phyloP scores from a whole-genome alignment of 2,113 vertebrate genomes.

The Brachyhypopomus occidentalis region DNA sequence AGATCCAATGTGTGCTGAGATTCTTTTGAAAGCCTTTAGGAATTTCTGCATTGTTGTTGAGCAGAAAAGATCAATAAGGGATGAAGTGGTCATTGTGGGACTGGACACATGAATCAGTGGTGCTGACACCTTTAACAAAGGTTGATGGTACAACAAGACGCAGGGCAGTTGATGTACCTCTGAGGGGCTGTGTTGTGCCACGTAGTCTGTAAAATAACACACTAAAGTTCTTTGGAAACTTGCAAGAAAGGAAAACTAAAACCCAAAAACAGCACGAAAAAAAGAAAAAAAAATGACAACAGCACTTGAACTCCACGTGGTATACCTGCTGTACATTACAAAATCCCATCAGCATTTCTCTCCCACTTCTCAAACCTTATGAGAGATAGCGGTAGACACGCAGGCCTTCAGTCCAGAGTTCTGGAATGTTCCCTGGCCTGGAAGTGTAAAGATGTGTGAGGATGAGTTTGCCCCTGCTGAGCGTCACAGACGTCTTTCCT shows the following conservation, averaged over 20 bases:
- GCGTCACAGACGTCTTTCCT: slow-evolving; percentile 9
- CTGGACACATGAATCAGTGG: too few species aligned
- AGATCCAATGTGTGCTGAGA: slow-evolving; percentile 25
- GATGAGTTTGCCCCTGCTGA: slow-evolving; percentile 9
- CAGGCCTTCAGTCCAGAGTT: background rate
- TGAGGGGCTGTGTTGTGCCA: background rate
- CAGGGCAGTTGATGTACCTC: background rate
- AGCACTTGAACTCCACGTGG: slow-evolving; percentile 6
- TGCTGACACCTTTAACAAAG: background rate
- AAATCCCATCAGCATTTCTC: slow-evolving; percentile 10
- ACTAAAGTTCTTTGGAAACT: background rate
- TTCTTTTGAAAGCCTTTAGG: slow-evolving; percentile 15
- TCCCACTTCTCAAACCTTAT: slow-evolving; percentile 15
- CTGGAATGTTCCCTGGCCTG: background rate
- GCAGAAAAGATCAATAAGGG: too few species aligned
- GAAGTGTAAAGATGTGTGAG: slow-evolving; percentile 24
- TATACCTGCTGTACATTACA: slow-evolving; percentile 7
- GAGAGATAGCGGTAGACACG: slow-evolving; percentile 19
- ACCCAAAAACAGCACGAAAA: too few species aligned
- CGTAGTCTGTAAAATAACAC: background rate
- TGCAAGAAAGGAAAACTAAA: background rate
- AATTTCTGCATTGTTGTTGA: slow-evolving; percentile 8
- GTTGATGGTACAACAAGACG: slow-evolving; percentile 1
- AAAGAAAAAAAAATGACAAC: background rate
- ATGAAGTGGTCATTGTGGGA: too few species aligned